Conservation (phyloP, 2,113 vertebrate genomes). For the Nymphicus hollandicus region DNA sequence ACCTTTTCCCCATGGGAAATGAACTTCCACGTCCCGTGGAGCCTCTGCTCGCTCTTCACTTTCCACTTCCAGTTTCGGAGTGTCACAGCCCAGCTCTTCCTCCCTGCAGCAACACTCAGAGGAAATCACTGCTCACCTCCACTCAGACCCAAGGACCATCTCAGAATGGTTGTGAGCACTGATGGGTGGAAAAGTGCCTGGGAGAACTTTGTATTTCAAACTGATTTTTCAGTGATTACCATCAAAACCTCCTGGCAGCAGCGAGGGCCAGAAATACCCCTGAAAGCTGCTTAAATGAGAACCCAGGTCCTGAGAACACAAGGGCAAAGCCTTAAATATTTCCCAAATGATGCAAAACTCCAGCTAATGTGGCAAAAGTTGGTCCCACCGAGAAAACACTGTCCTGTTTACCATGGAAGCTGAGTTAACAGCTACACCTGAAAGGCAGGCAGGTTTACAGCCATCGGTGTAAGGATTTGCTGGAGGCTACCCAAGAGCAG, state of each 20-base stretch:
- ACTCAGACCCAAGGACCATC: background rate
- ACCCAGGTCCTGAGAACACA: background rate
- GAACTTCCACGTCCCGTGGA: background rate
- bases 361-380: background rate
- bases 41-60: background rate
- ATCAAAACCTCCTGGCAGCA: background rate
- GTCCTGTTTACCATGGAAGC: background rate
- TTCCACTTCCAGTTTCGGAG: background rate
- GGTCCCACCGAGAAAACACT: background rate
- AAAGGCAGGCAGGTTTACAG: background rate
- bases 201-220: background rate
- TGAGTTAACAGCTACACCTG: background rate
- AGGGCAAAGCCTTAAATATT: background rate
- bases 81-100: background rate
- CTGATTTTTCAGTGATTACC: background rate
- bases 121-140: background rate
- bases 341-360: background rate
- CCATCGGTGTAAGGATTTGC: background rate
- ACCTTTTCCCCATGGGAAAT: accelerated
- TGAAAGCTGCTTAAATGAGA: background rate
- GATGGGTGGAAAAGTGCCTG: background rate
- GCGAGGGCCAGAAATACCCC: background rate
- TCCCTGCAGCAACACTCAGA: background rate
- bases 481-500: background rate
- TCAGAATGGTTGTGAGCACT: background rate